Evolutionary conservation across 2,113 vertebrate species (phyloP).

Genomic region (Pelobates fuscus): DNA sequence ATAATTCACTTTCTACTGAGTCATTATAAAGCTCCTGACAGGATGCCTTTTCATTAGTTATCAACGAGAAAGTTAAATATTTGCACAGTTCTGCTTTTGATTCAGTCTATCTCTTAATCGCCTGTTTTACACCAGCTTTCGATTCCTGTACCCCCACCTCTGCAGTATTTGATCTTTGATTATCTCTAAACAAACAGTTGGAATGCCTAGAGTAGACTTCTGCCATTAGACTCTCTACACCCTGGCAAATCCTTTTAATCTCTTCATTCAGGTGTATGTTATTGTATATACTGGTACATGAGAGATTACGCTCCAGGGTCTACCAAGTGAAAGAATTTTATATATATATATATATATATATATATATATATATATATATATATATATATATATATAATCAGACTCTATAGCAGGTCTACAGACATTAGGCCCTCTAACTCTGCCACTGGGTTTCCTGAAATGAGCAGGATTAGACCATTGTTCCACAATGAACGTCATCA

Average conservation of each 20-base stretch:
- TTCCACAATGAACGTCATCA: no score
- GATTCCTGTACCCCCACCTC: background rate
- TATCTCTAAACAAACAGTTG: background rate
- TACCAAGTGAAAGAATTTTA: background rate
- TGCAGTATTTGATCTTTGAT: slow-evolving; percentile 26
- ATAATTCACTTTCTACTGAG: background rate
- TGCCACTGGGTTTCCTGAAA: no score
- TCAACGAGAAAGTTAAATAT: slow-evolving; percentile 1
- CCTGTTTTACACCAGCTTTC: background rate
- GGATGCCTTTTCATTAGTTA: background rate
- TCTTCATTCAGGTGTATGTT: background rate
- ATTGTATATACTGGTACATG: background rate
- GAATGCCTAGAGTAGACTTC: background rate
- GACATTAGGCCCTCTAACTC: no score
- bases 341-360: no score
- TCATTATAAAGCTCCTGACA: background rate
- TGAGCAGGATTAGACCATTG: no score
- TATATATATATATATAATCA: no score
- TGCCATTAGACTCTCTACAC: background rate
- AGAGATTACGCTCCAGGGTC: background rate
- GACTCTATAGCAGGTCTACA: no score
- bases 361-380: no score
- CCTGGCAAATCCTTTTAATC: background rate
- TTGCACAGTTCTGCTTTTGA: slow-evolving; percentile 25
- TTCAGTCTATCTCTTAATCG: background rate